A percentile compares a stretch with the other conserved stretches of the same genome.
Conservation (phyloP, 1,140 invertebrate species). For the Macrotrachela quadricornifera region DNA sequence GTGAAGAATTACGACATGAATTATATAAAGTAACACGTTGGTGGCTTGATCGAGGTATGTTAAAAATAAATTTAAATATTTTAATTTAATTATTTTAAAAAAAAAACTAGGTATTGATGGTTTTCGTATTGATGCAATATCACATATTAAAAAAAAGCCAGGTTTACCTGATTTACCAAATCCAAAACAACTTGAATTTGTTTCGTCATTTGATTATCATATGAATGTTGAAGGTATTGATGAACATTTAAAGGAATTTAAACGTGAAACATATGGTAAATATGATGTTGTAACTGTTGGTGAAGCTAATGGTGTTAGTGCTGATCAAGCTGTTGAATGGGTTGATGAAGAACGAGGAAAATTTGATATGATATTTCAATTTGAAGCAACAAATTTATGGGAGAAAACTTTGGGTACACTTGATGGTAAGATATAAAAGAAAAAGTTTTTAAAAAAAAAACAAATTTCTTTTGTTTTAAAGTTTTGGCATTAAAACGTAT, state of each 20-base stretch:
- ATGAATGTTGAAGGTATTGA: conserved; percentile 34
- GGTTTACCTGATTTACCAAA: conserved; percentile 18
- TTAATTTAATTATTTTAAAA: no score
- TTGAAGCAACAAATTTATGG: no score
- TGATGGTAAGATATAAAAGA: no score
- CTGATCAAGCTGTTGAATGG: no score
- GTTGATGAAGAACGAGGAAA: no score
- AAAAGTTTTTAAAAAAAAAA: no score
- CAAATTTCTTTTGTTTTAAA: no score
- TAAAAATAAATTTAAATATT: no score
- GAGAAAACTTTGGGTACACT: no score
- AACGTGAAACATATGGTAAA: conserved; percentile 38
- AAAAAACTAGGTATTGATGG: conserved; percentile 41
- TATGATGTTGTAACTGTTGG: conserved; percentile 32
- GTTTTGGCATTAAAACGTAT: no score
- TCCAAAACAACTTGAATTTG: neutral
- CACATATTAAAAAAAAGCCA: conserved; percentile 40
- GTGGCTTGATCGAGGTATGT: no score
- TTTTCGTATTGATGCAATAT: conserved; percentile 46
- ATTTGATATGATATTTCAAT: no score
- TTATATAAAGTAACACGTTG: conserved; percentile 20
- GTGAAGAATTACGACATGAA: conserved; percentile 37
- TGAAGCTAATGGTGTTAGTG: conserved; percentile 36
- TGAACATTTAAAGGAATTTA: conserved; percentile 34
- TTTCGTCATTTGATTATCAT: neutral